Conservation (phyloP, 2,113 vertebrate genomes). For the Syrrhaptes paradoxus region DNA sequence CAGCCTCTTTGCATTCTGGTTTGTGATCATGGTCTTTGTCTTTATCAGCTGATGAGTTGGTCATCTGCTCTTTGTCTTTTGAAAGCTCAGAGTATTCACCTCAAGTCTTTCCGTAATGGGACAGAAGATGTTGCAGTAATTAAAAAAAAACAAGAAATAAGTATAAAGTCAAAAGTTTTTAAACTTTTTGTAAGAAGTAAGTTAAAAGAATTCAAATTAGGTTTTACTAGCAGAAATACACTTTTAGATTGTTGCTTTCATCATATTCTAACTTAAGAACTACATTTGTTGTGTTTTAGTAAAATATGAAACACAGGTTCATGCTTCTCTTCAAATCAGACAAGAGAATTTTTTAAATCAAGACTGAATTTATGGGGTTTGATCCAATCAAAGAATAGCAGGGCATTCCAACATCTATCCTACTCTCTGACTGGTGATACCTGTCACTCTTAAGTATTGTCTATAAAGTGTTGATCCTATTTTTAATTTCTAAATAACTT, state of each 20-base stretch:
- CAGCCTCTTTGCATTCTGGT: not conserved
- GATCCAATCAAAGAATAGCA: not conserved
- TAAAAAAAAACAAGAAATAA: not conserved
- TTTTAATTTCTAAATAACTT: not conserved
- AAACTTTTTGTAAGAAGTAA: not conserved
- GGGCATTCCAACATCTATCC: fast-evolving
- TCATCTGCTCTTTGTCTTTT: not conserved
- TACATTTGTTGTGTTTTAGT: not conserved
- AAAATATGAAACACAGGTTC: not conserved
- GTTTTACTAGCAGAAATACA: not conserved
- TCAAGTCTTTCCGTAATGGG: not conserved
- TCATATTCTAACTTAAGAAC: not conserved
- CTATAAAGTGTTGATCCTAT: not conserved
- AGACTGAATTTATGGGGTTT: not conserved
- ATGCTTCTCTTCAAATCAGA: not conserved
- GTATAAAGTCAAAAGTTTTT: not conserved
- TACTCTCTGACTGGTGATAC: not conserved
- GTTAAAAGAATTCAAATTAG: not conserved
- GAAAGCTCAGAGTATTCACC: not conserved
- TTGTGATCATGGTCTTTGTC: not conserved
- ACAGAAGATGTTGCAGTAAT: not conserved
- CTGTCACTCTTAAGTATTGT: not conserved
- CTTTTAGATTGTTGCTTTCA: not conserved
- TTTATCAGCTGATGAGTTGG: not conserved
- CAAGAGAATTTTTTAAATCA: not conserved